Evolutionary conservation across 2,888 invertebrate species (phyloP), one percentile per base, ranked within the genome.

Genomic region (Agrochola lota): DNA sequence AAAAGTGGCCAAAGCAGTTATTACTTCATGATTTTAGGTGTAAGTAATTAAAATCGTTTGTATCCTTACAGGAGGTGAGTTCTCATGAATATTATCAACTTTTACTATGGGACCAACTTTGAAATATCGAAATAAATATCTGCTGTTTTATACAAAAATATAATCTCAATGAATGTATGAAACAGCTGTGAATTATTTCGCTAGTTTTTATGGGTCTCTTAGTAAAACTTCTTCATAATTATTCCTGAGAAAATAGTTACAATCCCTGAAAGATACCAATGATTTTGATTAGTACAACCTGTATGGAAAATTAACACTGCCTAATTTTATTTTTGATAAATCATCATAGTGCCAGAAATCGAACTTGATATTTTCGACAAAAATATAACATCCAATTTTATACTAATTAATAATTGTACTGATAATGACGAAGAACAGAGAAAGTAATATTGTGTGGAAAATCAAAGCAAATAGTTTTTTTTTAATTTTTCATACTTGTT

Each of bases 61-160:
- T 2, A 20, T 69, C 2, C 1, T 68, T 30, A 11, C 20, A 20
- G 11, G 1, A 12, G 17, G 3, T 40, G 5, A 20, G 20, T 75
- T 20, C 4, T 68, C 15, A 49, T 8, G 15, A 78, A 78, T 68
- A 59, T 77, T n/a, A 40, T n/a, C 3, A 49, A 59, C 1, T 78
- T 78, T 59, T 49, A 7, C 2, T 49, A 17, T 4, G 0, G 7
- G 43, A n/a, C 7, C 9, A 17, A 30, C 6, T n/a, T 1, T 1
- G 1, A 23, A 64, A 43, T 26, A 46, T 12, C 20, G 1, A 8
- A 20, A 30, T 20, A 43, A 52, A 49, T 5, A n/a, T n/a, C 17
- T 2, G 20, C 12, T 40, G 20, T 46, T 35, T 55, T 30, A 30
- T 46, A 35, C 2, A 59, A 20, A 59, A 59, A 72, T 59, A 20